Percentiles rank a stretch among this genome's conserved stretches.
Evolutionary conservation across 2,113 vertebrate genomes (phyloP).

Genomic region (Pseudonaja textilis): DNA sequence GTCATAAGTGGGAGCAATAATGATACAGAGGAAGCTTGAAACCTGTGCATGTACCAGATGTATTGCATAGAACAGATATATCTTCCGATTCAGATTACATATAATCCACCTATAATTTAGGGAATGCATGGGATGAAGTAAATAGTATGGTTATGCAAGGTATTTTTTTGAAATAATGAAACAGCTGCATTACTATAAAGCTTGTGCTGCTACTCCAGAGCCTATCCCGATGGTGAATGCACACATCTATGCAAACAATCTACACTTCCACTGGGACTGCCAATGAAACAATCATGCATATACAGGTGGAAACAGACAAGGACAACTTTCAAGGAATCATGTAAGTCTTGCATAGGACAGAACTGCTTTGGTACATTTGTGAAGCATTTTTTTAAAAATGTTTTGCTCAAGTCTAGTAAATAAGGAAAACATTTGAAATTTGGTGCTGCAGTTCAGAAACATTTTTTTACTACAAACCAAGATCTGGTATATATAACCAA

Average conservation of each 20-base stretch:
- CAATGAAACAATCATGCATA: neutral
- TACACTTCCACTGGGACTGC: neutral
- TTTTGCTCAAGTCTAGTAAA: neutral
- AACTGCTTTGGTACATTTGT: neutral
- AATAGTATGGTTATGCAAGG: neutral
- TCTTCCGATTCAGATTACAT: neutral
- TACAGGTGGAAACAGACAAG: neutral
- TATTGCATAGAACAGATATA: neutral
- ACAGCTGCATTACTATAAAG: neutral
- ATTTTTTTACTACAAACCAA: neutral
- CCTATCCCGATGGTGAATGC: neutral
- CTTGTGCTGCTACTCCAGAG: neutral
- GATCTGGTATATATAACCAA: neutral
- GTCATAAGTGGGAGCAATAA: neutral
- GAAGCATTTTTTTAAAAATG: neutral
- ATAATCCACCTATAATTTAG: neutral
- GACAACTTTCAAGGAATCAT: neutral
- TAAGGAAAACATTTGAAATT: neutral
- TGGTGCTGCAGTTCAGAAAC: neutral
- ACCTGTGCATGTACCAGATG: neutral
- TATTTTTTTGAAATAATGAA: neutral
- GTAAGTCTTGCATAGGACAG: neutral
- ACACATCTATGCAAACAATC: neutral
- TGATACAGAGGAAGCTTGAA: neutral
- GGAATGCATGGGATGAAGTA: neutral